Evolutionary conservation across 2,113 vertebrate genomes (phyloP), one percentile per base, ranked within the genome.

Genomic region (Okapia johnstoni): DNA sequence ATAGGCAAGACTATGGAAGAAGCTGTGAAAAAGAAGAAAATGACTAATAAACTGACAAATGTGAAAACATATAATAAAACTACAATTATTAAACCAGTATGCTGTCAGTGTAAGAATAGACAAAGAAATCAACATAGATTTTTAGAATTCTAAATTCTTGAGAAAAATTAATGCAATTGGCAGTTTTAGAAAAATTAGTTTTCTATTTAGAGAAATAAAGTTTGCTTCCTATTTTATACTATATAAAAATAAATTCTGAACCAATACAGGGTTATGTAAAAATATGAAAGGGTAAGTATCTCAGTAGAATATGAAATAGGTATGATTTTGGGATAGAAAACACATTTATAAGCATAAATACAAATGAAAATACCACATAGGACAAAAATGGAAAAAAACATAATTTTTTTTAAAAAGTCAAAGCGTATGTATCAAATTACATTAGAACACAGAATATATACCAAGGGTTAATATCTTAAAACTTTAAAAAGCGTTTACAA

Each of bases 211-310:
- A 66, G 94, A 90, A 76, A 70, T 55, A 48, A 55, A 88, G 10
- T 54, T 76, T 54, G 79, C 77, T 73, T 77, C 7, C 7, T 73
- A 26, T 76, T 58, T 80, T 76, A 70, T 61, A 30, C 50, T 19
- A 83, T 6, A 57, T 30, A 85, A 92, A 87, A 97, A 97, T 91
- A 83, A 46, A 36, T 43, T 61, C 16, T 86, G 70, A 98, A 50
- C 58, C 54, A 95, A 76, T 46, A 66, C 23, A 79, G 58, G 76
- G 48, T 80, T 85, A 43, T 21, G 30, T 79, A 87, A 92, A 88
- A 93, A 66, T 77, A 54, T 5, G 19, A 94, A 86, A 57, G 48
- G 6, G 4, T 43, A 50, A 84, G 76, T 43, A 66, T 46, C 40
- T 86, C 36, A 77, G 52, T 19, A 77, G 48, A 95, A 50, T 77